Base-by-base conservation (phyloP, 2,113 vertebrate genomes). In the Lepisosteus osseus region DNA sequence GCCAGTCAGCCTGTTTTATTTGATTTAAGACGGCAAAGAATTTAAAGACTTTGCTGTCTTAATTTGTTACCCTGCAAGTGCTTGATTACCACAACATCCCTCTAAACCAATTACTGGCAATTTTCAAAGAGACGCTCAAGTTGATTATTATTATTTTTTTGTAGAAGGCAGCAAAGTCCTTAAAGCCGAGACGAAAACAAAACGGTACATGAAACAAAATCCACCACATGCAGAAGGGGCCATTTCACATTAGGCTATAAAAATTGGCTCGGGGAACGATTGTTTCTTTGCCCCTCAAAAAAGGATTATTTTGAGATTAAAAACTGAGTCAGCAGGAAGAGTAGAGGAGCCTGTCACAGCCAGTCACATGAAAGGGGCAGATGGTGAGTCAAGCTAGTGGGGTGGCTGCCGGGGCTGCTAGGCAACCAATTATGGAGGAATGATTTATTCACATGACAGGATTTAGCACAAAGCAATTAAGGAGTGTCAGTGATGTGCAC, bases 11-110 rank as follows among this genome's bases (percentile, higher is more conserved):
- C 47, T 59, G 65, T 68, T 67, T 69, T 67, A 67, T 78, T 73
- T 76, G 65, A 40, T 65, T 73, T 78, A 42, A 54, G 47, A 80
- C 79, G 82, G 85, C 82, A 87, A 89, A 85, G 76, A 72, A 29
- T 80, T 82, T 74, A 84, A 84, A 85, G 78, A 69, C 78, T 86
- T 72, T 69, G 65, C 78, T 77, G 73, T 85, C 77, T 77, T 76
- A 76, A 54, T 79, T 76, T 62, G 79, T 84, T 81, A 81, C 76
- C 73, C 63, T 62, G 70, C 80, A 73, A 76, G 42, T 59, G 71
- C 71, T 42, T 77, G 71, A 77, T 80, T 73, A 77, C 73, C 76
- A 80, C 72, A 72, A 76, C 74, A 51, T 72, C 71, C 69, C 68
- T 55, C 42, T 47, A 57, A 68, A 64, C 71, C 56, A 83, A 70